phyloP scores from a whole-genome alignment of 2,797 vertebrate species.

The Gallirallus australis region DNA sequence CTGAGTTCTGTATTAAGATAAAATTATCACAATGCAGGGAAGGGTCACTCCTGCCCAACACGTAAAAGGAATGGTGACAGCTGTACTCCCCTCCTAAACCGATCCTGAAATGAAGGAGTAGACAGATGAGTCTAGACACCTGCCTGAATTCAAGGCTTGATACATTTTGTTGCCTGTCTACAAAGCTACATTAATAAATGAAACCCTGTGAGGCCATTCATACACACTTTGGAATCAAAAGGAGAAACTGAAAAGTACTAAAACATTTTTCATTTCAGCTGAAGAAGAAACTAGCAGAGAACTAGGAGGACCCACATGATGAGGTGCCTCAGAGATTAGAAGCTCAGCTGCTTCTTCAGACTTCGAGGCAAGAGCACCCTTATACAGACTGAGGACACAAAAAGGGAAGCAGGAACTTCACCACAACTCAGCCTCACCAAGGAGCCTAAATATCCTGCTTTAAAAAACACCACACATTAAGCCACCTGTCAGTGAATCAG shows the following conservation, averaged over 20 bases:
- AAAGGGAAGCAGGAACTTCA: not conserved
- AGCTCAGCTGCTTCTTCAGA: not conserved
- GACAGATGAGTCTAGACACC: not conserved
- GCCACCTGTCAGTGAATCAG: not conserved
- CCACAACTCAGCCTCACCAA: not conserved
- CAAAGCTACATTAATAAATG: not conserved
- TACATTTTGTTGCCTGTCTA: not conserved
- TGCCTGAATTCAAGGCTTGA: not conserved
- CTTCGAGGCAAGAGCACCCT: rapidly evolving
- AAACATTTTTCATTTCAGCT: not conserved
- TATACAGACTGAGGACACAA: not conserved
- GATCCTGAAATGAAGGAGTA: not conserved
- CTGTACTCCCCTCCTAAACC: not conserved
- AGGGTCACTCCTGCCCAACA: not conserved
- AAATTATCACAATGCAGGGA: not conserved
- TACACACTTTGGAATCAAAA: not conserved
- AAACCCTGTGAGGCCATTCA: not conserved
- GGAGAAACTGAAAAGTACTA: not conserved
- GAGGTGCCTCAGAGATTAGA: not conserved
- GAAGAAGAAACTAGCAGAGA: not conserved
- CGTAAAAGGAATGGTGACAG: not conserved
- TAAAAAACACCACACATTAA: not conserved
- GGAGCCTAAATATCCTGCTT: not conserved
- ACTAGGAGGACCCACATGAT: not conserved
- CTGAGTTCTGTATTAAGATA: not conserved